Base-by-base conservation (phyloP, 2,797 vertebrate species). In the Acipenser transmontanus region DNA sequence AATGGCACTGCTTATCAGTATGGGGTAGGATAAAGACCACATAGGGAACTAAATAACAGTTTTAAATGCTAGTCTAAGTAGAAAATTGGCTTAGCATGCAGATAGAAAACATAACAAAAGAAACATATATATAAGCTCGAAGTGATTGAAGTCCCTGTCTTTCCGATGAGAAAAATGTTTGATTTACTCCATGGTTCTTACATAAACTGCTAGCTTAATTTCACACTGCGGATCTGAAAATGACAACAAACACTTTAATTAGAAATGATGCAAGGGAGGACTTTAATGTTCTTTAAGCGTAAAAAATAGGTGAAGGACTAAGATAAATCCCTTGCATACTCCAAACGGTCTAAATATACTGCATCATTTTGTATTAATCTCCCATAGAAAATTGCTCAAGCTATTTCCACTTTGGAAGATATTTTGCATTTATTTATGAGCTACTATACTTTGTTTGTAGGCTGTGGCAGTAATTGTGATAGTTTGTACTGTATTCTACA, bases 51-150 rank as follows among this genome's bases (percentile, higher is more conserved):
- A 90, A 92, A 81, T 87, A 83, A 81, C 82, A 91, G 83, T 89
- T 91, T 88, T 86, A 92, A 93, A 89, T 82, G 87, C 84, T 78
- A 85, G 91, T 91, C 87, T 91, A 92, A 92, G 92, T 91, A 94
- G 92, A 95, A 96, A 97, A 97, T 95, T 93, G 93, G 92, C 92
- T 97, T 96, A 96, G 87, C 75, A 84, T 79, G 84, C 83, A 92
- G 90, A 91, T 91, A 84, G 89, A 88, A 72, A 85, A 78, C 76
- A 83, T 90, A 91, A 95, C 86, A 94, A 94, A 94, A 87, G 87
- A 84, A 92, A 92, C 88, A 91, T 80, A 84, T 84, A 91, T 91
- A 90, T 87, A 89, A 91, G 87, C 88, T 89, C 84, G 89, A 89
- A 93, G 90, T 92, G 91, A 94, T 91, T 92, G 91, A 94, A 94